Conservation (phyloP, 2,888 invertebrate species). For the Hyalella azteca region DNA sequence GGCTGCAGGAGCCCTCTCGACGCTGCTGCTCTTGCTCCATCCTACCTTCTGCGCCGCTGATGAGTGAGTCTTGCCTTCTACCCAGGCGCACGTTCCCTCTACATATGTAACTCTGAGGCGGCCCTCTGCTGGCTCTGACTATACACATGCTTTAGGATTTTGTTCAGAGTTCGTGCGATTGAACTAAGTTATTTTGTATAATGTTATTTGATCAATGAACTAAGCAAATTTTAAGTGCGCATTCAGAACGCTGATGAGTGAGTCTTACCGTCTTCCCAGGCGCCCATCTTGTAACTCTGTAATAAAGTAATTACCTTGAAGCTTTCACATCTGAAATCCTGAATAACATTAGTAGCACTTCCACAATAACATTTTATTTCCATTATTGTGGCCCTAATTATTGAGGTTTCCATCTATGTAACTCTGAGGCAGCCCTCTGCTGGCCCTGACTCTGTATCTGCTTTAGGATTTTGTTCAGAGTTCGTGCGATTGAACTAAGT, state of each 20-base stretch:
- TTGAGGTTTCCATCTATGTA: not conserved
- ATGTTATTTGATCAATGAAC: too few relatives aligned
- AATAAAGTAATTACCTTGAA: too few relatives aligned
- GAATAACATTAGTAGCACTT: too few relatives aligned
- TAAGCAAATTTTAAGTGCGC: too few relatives aligned
- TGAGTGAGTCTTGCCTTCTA: not conserved
- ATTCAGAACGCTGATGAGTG: conserved; percentile 4
- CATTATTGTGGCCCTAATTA: too few relatives aligned
- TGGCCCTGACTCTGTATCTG: not conserved
- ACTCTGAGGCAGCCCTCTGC: not conserved
- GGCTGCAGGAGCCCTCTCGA: not conserved
- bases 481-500: not conserved
- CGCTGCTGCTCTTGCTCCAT: not conserved
- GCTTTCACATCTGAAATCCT: too few relatives aligned
- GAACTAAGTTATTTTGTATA: too few relatives aligned
- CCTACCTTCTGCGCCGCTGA: conserved; percentile 1
- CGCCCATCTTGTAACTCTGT: too few relatives aligned
- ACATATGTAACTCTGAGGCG: not conserved
- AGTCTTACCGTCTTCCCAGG: not conserved
- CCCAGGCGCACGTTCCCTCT: not conserved
- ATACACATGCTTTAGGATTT: not conserved
- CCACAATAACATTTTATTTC: too few relatives aligned
- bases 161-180: not conserved
- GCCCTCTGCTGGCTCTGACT: not conserved
- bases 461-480: not conserved